Base-by-base conservation (phyloP, 2,113 vertebrate genomes). In the Bubo scandiacus region DNA sequence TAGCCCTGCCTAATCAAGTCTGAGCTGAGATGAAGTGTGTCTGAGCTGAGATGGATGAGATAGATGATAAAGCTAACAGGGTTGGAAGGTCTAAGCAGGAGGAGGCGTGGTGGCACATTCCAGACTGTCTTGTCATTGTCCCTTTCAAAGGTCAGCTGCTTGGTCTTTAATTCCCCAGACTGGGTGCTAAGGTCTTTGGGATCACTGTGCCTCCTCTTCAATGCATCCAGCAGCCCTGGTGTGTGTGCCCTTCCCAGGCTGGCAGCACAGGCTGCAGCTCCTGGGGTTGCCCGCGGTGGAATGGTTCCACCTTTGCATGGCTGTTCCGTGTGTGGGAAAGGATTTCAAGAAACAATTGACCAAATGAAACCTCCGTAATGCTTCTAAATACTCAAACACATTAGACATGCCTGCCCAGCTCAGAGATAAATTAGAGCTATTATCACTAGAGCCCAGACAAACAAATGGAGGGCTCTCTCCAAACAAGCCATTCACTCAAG, bases 381-480 rank as follows among this genome's bases (percentile, higher is more conserved):
- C 94, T 94, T 89, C 96, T 97, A 97, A 97, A 97, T 97, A 95
- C 97, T 97, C 92, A 90, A 97, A 95, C 89, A 94, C 91, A 96
- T 97, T 97, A 97, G 97, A 89, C 92, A 97, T 97, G 97, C 96
- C 96, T 97, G 96, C 96, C 97, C 95, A 95, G 95, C 91, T 97
- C 92, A 91, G 95, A 97, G 96, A 97, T 97, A 96, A 97, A 97
- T 97, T 97, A 96, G 95, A 95, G 97, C 96, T 97, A 97, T 97
- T 97, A 97, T 97, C 95, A 97, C 95, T 97, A 95, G 94, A 96
- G 96, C 89, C 84, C 94, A 97, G 97, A 94, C 97, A 97, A 97
- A 97, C 96, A 97, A 96, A 96, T 2, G 15, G 92, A 97, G 86
- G 95, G 89, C 91, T 96, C 92, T 97, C 97, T 97, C 96, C 95